Conservation (phyloP, 2,797 vertebrate species). For the Pseudochaenichthys georgianus region DNA sequence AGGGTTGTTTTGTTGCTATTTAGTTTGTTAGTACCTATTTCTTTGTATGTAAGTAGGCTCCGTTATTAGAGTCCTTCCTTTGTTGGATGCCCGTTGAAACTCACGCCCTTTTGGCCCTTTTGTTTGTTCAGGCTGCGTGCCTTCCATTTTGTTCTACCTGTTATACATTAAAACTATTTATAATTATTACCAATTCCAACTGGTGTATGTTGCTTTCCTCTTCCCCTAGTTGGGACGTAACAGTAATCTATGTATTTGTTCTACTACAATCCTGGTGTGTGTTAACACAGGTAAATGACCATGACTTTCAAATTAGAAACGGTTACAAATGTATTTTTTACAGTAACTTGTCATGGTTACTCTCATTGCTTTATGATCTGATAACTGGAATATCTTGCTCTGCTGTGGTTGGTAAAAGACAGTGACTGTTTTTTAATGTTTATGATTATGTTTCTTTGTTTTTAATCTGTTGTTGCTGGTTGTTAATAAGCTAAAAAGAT, state of each 20-base stretch:
- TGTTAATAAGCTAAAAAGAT: not conserved
- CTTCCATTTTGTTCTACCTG: too few species aligned
- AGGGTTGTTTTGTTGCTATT: too few species aligned
- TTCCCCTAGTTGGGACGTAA: too few species aligned
- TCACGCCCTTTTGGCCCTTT: too few species aligned
- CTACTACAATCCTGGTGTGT: not conserved
- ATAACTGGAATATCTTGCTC: constrained; percentile 21
- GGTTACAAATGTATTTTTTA: not conserved
- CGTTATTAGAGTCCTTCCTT: too few species aligned
- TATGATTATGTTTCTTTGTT: constrained; percentile 6
- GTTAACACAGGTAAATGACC: not conserved
- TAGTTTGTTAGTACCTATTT: too few species aligned
- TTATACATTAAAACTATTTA: too few species aligned
- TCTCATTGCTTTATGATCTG: constrained; percentile 7
- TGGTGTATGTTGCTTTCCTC: too few species aligned
- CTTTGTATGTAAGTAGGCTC: too few species aligned
- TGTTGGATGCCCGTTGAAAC: too few species aligned
- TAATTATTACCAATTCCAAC: too few species aligned
- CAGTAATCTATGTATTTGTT: not conserved
- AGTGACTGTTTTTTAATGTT: not conserved
- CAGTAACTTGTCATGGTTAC: not conserved
- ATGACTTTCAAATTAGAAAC: not conserved
- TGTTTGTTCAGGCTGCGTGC: too few species aligned
- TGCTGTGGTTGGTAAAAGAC: constrained; percentile 1
- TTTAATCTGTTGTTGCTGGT: not conserved